Evolutionary conservation across 1,140 invertebrate species (phyloP), one percentile per base, ranked within the genome.

Genomic region (Leptinotarsa undecemlineata): DNA sequence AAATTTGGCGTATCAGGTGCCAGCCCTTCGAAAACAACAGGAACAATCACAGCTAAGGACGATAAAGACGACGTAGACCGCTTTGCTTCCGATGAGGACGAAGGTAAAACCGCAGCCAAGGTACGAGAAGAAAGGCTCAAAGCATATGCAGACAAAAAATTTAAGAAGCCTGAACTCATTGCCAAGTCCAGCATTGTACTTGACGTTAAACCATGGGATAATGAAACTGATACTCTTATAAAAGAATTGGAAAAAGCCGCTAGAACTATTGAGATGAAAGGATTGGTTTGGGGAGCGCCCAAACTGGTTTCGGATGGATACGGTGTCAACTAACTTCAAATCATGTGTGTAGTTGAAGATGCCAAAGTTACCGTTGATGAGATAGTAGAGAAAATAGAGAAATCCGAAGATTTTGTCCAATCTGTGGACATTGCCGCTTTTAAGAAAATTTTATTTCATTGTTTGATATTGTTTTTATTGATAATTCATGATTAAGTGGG

Each of bases 151-250:
- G 96, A 93, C 47, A 98, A 97, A 85, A 99, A 99, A 87, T 91
- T 95, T 0, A 97, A 96, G 87, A 98, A 96, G 87, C 92, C 96
- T 64, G 92, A 91, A 72, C 85, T 97, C 6, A 95, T 98, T 87
- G 97, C 97, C 71, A 99, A 99, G 85, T 98, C 96, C 48, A 96
- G 92, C 78, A 94, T 99, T 73, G 89, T 99, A 75, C 87, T 98
- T 48, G 97, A 99, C 87, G 94, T 98, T 3, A 98, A 99, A 86
- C 97, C 96, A 19, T 98, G 96, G 97, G 96, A 98, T 86, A 97
- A 98, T 88, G 95, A 97, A 84, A 98, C 96, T 66, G 94, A 98
- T 21, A 21, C 20, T 21, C 20, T 1, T 82, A 96, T 98, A 95
- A 90, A 91, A 81, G 91, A 90, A 84, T 90, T 99, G 89, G 96